phyloP scores from a whole-genome alignment of 2,113 vertebrate species.

The Engraulis encrasicolus region DNA sequence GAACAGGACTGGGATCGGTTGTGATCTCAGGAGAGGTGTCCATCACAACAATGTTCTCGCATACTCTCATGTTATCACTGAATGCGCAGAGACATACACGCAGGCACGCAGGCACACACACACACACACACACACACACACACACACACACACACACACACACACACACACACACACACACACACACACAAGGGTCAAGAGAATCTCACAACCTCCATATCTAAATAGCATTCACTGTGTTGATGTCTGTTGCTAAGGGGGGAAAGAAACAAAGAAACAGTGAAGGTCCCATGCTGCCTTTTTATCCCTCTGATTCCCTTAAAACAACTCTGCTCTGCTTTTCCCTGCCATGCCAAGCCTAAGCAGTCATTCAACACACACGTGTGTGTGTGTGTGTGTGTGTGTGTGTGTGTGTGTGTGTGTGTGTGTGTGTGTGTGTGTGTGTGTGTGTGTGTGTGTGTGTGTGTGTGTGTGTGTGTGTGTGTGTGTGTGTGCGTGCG shows the following conservation, averaged over 20 bases:
- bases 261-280: not conserved
- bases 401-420: not conserved
- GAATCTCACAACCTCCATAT: not conserved
- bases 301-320: not conserved
- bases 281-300: not conserved
- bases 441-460: not conserved
- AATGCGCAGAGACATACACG: not conserved
- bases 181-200: not conserved
- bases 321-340: not conserved
- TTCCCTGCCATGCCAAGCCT: not conserved
- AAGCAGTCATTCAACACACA: not conserved
- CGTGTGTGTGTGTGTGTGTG: not conserved
- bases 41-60: not conserved
- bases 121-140: slow-evolving; percentile 11
- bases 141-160: not conserved
- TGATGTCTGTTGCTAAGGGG: not conserved
- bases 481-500: no score
- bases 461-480: not conserved
- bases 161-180: slow-evolving; percentile 25
- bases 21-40: not conserved
- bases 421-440: not conserved
- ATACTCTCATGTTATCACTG: not conserved
- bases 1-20: not conserved
- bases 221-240: not conserved
- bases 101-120: slow-evolving; percentile 30